A percentile compares a stretch with the other conserved stretches of the same genome.
Conservation (phyloP, 2,888 invertebrate species). For the Philaethria dido region DNA sequence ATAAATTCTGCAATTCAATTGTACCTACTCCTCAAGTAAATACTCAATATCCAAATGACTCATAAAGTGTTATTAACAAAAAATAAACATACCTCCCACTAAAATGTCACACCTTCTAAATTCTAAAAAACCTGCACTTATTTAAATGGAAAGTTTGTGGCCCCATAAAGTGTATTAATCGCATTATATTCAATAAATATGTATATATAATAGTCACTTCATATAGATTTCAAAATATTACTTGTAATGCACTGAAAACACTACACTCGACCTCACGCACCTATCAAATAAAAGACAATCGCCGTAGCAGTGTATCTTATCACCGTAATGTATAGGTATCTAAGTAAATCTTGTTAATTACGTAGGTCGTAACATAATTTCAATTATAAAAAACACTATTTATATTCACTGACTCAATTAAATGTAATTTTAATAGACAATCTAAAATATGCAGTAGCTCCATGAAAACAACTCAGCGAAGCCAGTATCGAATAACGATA, state of each 20-base stretch:
- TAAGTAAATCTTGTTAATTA: conserved; percentile 37
- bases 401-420: neutral
- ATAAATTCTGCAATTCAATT: too few relatives aligned
- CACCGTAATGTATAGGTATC: conserved; percentile 33
- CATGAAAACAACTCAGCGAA: neutral
- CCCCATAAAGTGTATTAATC: neutral
- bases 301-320: conserved; percentile 35
- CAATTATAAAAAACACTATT: conserved; percentile 3
- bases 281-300: conserved; percentile 36
- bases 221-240: conserved; percentile 16
- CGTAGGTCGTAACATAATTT: conserved; percentile 17
- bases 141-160: neutral
- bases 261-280: conserved; percentile 26
- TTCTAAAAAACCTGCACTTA: neutral
- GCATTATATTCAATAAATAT: neutral
- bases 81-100: conserved; percentile 4
- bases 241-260: conserved; percentile 30
- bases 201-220: neutral
- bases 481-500: too few relatives aligned
- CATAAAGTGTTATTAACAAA: neutral
- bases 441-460: neutral
- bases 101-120: neutral
- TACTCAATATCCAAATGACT: neutral
- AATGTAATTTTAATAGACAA: neutral
- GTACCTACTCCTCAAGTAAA: too few relatives aligned